phyloP scores from a whole-genome alignment of 2,888 invertebrate genomes.

The Acanthosoma haemorrhoidale region DNA sequence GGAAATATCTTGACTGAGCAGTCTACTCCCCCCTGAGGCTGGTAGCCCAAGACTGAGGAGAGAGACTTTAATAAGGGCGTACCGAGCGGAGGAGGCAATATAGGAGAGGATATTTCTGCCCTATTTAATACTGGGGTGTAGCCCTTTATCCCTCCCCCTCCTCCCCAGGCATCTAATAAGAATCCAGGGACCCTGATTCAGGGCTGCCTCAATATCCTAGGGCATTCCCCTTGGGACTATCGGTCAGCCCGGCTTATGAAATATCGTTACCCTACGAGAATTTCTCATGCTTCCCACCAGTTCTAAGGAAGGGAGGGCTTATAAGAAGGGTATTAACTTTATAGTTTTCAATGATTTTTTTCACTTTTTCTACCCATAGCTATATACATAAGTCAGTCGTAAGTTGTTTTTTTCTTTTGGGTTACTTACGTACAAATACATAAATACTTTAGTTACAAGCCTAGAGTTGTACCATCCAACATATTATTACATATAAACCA shows the following conservation, averaged over 20 bases:
- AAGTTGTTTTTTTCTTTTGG: too few species aligned
- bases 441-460: too few species aligned
- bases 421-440: too few species aligned
- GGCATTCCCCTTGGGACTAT: not conserved
- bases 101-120: slow-evolving; percentile 34
- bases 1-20: too few species aligned
- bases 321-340: not conserved
- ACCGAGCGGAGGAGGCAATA: not conserved
- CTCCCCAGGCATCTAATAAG: slow-evolving; percentile 35
- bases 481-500: too few species aligned
- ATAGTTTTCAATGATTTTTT: too few species aligned
- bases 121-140: slow-evolving; percentile 39
- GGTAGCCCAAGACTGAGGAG: not conserved
- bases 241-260: not conserved
- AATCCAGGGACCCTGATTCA: slow-evolving; percentile 32
- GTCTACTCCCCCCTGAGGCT: too few species aligned
- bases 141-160: slow-evolving; percentile 29
- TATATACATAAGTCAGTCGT: too few species aligned
- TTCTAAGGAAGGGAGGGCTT: not conserved
- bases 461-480: too few species aligned
- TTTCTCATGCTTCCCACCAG: not conserved
- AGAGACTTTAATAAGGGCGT: slow-evolving; percentile 3
- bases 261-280: not conserved
- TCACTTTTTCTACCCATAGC: too few species aligned
- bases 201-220: slow-evolving; percentile 10